phyloP scores from a whole-genome alignment of 2,797 vertebrate genomes.

The Potorous gilbertii region DNA sequence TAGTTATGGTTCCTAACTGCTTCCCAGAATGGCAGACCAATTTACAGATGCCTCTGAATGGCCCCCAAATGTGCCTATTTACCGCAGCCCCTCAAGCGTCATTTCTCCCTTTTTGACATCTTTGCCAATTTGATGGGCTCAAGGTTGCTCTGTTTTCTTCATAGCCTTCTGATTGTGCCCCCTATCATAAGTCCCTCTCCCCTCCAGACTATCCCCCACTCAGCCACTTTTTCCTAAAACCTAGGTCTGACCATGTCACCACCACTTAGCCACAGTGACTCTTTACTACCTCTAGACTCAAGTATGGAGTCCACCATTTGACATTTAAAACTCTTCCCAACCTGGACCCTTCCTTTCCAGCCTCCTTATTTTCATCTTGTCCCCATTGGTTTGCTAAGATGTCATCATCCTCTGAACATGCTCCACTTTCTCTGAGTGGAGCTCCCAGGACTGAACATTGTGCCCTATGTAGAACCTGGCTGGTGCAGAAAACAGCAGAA shows the following conservation, averaged over 20 bases:
- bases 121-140: not conserved
- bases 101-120: not conserved
- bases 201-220: not conserved
- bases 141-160: not conserved
- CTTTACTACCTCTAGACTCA: not conserved
- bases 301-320: not conserved
- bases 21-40: not conserved
- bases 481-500: not conserved
- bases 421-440: not conserved
- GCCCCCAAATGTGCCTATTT: not conserved
- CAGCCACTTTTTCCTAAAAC: not conserved
- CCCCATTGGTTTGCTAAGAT: too few species aligned
- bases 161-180: not conserved
- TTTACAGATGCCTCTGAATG: not conserved
- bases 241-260: not conserved
- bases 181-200: not conserved
- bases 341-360: not conserved
- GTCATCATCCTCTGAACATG: not conserved
- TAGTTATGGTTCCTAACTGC: not conserved
- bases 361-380: not conserved
- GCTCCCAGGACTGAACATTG: not conserved
- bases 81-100: not conserved
- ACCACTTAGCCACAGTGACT: not conserved
- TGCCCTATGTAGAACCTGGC: too few species aligned
- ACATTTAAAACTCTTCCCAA: not conserved